These are phyloP conservation scores for Smutsia gigantea DNA, from an alignment of 2,797 vertebrate genomes.

Conservation along the genomic window DNA sequence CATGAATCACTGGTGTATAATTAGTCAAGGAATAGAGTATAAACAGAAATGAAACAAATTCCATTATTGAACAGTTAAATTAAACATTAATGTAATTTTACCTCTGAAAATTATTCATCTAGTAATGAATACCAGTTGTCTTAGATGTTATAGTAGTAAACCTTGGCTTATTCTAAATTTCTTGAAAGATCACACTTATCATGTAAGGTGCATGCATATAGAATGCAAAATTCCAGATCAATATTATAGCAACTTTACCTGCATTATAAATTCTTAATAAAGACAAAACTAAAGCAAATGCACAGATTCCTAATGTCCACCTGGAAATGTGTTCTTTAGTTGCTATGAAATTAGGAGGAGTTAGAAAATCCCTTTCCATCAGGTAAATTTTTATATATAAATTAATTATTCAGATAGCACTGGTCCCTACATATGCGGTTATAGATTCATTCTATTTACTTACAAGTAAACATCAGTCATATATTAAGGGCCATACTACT, in stretches of 20 bases:
- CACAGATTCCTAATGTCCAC: neutral
- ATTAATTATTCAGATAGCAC: neutral
- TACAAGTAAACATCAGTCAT: neutral
- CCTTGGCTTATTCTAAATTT: neutral
- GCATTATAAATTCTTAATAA: constrained; percentile 1
- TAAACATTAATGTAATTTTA: constrained; percentile 14
- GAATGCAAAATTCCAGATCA: neutral
- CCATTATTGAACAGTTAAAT: neutral
- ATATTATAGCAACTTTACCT: neutral
- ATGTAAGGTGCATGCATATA: neutral
- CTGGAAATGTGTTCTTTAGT: neutral
- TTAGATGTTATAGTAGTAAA: neutral
- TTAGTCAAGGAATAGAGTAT: neutral
- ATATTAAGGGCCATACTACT: neutral
- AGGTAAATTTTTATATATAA: neutral
- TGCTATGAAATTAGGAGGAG: neutral
- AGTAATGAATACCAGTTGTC: neutral
- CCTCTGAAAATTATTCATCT: neutral
- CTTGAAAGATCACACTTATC: neutral
- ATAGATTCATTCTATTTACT: neutral
- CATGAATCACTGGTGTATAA: neutral
- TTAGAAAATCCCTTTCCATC: neutral
- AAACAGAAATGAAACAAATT: constrained; percentile 35
- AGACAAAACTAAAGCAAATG: neutral
- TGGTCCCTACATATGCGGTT: neutral